Conservation (phyloP, 2,797 vertebrate genomes). For the Xiphophorus birchmanni region DNA sequence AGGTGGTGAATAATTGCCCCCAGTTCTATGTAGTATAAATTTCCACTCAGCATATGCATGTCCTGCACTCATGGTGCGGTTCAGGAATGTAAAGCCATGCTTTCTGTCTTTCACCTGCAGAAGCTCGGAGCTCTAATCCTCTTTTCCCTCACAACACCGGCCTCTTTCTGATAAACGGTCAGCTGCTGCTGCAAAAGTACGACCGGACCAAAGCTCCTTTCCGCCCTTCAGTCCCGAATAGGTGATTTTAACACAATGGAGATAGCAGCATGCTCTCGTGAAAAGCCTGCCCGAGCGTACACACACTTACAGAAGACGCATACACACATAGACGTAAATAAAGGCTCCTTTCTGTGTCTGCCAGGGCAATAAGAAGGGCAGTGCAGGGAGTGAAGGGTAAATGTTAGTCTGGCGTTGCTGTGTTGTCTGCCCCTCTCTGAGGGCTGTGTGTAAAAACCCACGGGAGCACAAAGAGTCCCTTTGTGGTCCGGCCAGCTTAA, state of each 20-base stretch:
- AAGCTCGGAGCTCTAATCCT: conserved; percentile 39
- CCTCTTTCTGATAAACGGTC: conserved; percentile 23
- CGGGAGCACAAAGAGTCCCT: conserved; percentile 64
- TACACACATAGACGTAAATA: conserved; percentile 16
- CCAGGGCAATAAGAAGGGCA: conserved; percentile 53
- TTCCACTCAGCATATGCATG: neutral
- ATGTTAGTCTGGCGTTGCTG: conserved; percentile 60
- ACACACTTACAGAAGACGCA: neutral
- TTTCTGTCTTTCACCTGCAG: neutral
- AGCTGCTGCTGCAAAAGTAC: conserved; percentile 28
- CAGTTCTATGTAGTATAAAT: neutral
- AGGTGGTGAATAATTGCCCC: neutral
- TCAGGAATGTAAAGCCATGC: neutral
- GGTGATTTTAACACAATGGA: conserved; percentile 26
- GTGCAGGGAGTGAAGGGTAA: conserved; percentile 56
- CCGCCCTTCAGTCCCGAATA: conserved; percentile 14
- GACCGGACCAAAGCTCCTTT: conserved; percentile 33
- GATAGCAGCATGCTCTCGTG: conserved; percentile 31
- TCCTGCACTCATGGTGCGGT: neutral
- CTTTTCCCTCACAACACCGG: conserved; percentile 36
- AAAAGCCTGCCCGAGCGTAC: neutral
- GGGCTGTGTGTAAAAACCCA: conserved; percentile 51
- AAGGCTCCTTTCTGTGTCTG: conserved; percentile 53
- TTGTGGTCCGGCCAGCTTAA: conserved; percentile 53
- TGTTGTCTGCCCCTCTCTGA: conserved; percentile 52